phyloP scores from a whole-genome alignment of 2,113 vertebrate species.

The Neogale vison region DNA sequence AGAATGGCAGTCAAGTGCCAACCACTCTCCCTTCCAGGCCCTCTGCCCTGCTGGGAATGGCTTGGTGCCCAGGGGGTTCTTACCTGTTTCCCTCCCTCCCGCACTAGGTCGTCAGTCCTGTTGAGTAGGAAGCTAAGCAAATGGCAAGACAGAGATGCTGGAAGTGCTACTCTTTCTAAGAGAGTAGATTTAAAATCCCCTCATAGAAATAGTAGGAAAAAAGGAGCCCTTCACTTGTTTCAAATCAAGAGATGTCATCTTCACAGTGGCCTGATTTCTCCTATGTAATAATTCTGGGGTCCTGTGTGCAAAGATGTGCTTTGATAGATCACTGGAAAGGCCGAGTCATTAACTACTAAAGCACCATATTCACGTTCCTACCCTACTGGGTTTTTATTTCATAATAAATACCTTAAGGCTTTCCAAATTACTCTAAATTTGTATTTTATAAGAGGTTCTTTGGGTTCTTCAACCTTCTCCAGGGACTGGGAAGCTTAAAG shows the following conservation, averaged over 20 bases:
- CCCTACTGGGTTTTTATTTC: slow-evolving; percentile 22
- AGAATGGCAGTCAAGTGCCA: background rate
- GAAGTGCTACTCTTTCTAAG: background rate
- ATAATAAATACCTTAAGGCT: slow-evolving; percentile 27
- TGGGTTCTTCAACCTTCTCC: background rate
- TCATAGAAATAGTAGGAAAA: background rate
- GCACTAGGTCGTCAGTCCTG: background rate
- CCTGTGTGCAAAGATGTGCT: background rate
- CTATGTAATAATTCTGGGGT: background rate
- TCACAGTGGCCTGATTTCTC: background rate
- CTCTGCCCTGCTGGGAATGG: background rate
- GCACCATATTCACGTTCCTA: background rate
- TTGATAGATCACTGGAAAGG: background rate
- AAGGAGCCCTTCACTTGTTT: background rate
- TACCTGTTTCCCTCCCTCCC: background rate
- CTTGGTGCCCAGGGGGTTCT: background rate
- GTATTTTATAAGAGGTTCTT: background rate
- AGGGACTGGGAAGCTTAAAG: background rate
- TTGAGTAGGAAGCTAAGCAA: background rate
- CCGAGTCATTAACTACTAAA: background rate
- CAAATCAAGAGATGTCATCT: background rate
- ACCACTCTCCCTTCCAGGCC: rapidly evolving
- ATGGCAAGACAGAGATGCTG: background rate
- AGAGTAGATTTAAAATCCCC: background rate
- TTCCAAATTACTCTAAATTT: slow-evolving; percentile 35